Base-by-base conservation (phyloP, 2,888 invertebrate genomes). In the Leucoptera coffeella region DNA sequence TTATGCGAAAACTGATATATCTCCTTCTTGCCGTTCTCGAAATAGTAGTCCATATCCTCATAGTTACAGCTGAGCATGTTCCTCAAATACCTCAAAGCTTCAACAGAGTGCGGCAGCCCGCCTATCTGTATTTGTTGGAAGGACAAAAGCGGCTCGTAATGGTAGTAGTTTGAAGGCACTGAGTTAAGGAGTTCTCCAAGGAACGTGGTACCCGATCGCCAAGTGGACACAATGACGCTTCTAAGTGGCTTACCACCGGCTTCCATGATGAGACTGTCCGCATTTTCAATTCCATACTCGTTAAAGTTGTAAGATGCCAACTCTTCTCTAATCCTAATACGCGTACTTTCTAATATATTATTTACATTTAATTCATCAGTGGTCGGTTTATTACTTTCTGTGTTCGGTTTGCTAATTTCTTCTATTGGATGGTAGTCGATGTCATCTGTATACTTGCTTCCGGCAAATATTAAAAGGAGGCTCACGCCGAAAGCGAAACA, bases 171-270 rank as follows among this genome's bases (percentile, higher is more conserved):
- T 15, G 81, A 89, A 11, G 91, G 90, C 49, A 89, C 78, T 14
- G 88, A 75, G 50, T 87, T 87, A 24, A 91, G 51, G 22, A 90
- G 77, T 45, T 90, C 90, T 28, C 90, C 91, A 27, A 92, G 72
- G 51, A 92, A 92, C 17, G 91, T 91, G 12, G 91, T 90, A 4
- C 92, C 92, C 4, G 89, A 88, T 38, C 92, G 75, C 89, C 91
- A 92, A 9, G 88, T 88, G n/a, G 90, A 87, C 32, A 90, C 61
- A 36, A 92, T 80, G 24, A 91, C 54, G 50, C 82, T 88, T 35
- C 84, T 73, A 30, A 87, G 47, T 4, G 90, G 90, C 30, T 62
- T 72, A 9, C 89, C 89, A 22, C 77, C 78, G 21, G 75, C 69
- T 38, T 82, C 82, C 38, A 81, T 64, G 2, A 83, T 74, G 41